Percentiles rank a stretch among this genome's conserved stretches.
Evolutionary conservation across 2,797 vertebrate genomes (phyloP).

Genomic region (Columba guinea): DNA sequence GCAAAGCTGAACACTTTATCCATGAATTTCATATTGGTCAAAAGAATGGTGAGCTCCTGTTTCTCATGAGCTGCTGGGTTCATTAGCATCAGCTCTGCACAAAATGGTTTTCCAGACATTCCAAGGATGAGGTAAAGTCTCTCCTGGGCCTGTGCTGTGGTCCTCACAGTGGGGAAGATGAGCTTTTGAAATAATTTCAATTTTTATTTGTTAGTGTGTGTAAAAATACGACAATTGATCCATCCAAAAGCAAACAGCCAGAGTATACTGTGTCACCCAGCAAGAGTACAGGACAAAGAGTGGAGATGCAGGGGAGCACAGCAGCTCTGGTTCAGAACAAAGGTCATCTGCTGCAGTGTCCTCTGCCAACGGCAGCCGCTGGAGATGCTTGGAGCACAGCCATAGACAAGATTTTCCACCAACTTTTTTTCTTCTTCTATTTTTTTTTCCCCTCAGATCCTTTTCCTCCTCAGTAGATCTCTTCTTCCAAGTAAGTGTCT

Average conservation of each 20-base stretch:
- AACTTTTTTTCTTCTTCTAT: background rate
- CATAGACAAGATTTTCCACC: background rate
- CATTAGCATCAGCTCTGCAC: background rate
- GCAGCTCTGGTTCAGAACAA: background rate
- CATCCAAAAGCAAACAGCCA: background rate
- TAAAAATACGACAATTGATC: constrained; percentile 28
- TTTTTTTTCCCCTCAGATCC: background rate
- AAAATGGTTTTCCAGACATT: constrained; percentile 44
- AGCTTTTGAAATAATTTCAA: constrained; percentile 23
- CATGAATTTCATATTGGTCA: background rate
- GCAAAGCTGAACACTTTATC: background rate
- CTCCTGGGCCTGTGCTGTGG: background rate
- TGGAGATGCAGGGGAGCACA: background rate
- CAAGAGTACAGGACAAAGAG: background rate
- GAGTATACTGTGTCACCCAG: background rate
- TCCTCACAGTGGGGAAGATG: background rate
- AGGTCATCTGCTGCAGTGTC: background rate
- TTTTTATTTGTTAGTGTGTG: background rate
- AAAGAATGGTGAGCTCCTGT: constrained; percentile 11
- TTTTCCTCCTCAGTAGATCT: background rate
- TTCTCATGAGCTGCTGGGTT: constrained; percentile 42
- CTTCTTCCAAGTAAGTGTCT: background rate
- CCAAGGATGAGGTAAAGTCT: constrained; percentile 6
- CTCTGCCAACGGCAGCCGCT: background rate
- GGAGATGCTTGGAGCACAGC: background rate